Base-by-base conservation (phyloP, 2,113 vertebrate genomes). In the Glareola pratincola region DNA sequence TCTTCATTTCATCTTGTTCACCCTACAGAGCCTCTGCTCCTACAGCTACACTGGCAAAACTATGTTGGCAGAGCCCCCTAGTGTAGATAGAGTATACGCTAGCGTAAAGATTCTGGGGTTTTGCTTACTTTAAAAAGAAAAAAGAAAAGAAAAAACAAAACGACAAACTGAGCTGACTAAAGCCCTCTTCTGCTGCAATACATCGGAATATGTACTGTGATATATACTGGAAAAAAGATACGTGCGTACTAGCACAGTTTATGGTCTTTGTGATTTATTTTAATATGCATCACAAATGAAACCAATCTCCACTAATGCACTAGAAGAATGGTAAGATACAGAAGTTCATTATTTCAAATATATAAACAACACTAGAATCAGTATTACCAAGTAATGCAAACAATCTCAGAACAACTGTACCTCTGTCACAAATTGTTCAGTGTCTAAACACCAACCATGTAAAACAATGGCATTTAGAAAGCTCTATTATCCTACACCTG, bases 1-100 rank as follows among this genome's bases (percentile, higher is more conserved):
- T 20, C 51, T 60, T n/a, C 27, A 23, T 24, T 45, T 62, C 47
- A 4, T 34, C 36, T 29, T 23, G 14, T 6, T 67, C 45, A 43
- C 26, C 37, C 12, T 22, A 8, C 2, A 24, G 10, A 83, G 72
- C 37, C 30, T 48, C 87, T 37, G 43, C 77, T 64, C 32, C 54
- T 14, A 4, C 0, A 10, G 50, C 37, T 30, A 7, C 54, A 4
- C 30, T 4, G 16, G n/a, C 86, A 91, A 86, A 91, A 48, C 69
- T 63, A 12, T 2, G 81, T 53, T 32, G 56, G 90, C 77, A 92
- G 93, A 88, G 81, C 96, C 95, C 93, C 27, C 96, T 96, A 85
- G 66, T 30, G 96, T 59, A 59, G 27, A 14, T 0, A 45, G 9
- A 73, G 53, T 6, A 51, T 7, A 51, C 3, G 13, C 3, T 2